These are phyloP conservation scores for Sebastes matsubarae DNA, from an alignment of 2,797 vertebrate genomes.

Conservation along the genomic window DNA sequence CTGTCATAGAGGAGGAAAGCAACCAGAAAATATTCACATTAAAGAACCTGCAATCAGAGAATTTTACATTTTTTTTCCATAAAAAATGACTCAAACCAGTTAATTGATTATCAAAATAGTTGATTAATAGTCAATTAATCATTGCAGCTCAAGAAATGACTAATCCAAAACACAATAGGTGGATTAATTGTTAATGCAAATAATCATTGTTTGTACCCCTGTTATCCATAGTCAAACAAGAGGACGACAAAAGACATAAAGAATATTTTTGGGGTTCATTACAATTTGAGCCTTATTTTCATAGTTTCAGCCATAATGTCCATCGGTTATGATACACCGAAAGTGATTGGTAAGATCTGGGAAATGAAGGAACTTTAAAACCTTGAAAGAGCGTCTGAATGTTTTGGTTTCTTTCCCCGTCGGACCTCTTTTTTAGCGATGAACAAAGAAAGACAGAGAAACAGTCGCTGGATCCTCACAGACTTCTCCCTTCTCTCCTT, in stretches of 20 bases:
- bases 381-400: not conserved
- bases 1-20: no score
- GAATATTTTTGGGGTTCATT: not conserved
- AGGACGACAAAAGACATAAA: no score
- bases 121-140: no score
- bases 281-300: not conserved
- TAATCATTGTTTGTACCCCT: not conserved
- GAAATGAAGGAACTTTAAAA: not conserved
- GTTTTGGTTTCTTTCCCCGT: no score
- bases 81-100: no score
- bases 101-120: no score
- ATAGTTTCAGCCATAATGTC: not conserved
- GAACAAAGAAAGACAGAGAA: not conserved
- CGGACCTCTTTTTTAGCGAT: no score
- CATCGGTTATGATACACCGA: not conserved
- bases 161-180: no score
- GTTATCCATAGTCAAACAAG: not conserved
- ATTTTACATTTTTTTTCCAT: no score
- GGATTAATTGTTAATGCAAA: not conserved
- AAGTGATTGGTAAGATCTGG: not conserved
- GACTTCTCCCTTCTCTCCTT: not conserved
- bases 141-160: no score
- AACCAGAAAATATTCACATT: no score
- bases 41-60: no score
- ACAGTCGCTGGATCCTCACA: not conserved